phyloP scores from a whole-genome alignment of 2,888 invertebrate species.

The Rhingia campestris region DNA sequence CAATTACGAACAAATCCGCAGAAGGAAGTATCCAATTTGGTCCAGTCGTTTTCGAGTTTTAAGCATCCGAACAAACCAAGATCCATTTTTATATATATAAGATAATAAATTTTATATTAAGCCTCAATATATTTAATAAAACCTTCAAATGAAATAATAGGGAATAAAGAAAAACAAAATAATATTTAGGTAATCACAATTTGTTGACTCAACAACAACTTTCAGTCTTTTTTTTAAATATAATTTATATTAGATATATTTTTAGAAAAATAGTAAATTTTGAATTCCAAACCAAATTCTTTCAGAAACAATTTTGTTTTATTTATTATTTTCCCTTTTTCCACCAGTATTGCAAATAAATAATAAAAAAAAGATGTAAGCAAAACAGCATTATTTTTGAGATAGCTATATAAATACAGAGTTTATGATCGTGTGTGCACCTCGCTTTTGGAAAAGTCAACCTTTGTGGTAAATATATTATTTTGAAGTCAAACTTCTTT shows the following conservation, averaged over 20 bases:
- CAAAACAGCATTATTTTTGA: conserved; percentile 42
- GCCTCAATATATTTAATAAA: not conserved
- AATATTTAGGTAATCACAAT: not conserved
- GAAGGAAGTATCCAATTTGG: no score
- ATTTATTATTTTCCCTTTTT: conserved; percentile 9
- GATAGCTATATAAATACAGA: conserved; percentile 40
- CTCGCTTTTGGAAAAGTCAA: not conserved
- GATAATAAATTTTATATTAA: not conserved
- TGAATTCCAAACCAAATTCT: conserved; percentile 79
- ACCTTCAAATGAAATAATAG: not conserved
- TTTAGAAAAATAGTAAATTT: conserved; percentile 46
- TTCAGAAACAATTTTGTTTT: conserved; percentile 30
- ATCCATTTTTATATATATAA: not conserved
- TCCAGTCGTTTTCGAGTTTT: no score
- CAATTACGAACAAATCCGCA: no score
- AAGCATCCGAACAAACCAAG: no score
- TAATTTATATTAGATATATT: not conserved
- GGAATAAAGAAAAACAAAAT: not conserved
- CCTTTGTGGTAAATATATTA: not conserved
- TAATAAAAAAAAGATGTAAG: conserved; percentile 29
- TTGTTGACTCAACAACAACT: conserved; percentile 62
- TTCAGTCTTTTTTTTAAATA: conserved; percentile 51
- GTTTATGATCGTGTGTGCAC: conserved; percentile 38
- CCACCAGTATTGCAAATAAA: conserved; percentile 65
- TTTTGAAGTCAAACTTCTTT: no score